phyloP scores from a whole-genome alignment of 2,797 vertebrate species.

The Darevskia nairensis region DNA sequence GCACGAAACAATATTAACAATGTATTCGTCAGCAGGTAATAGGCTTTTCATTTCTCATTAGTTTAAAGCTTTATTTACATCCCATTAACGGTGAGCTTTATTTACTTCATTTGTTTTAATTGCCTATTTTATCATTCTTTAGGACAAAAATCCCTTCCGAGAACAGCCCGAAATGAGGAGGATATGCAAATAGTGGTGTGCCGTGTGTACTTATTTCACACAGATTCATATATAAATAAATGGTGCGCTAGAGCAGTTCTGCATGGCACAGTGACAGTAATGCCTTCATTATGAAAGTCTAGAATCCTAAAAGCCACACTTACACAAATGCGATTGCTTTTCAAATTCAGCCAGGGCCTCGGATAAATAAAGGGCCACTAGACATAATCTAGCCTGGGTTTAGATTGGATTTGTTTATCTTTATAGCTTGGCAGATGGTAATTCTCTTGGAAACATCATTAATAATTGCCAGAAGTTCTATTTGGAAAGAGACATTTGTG shows the following conservation, averaged over 20 bases:
- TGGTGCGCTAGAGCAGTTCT: not conserved
- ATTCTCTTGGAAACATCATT: slow-evolving; percentile 57
- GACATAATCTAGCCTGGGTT: slow-evolving; percentile 38
- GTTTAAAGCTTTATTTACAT: slow-evolving; percentile 37
- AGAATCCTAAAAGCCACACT: slow-evolving; percentile 27
- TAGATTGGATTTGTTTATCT: slow-evolving; percentile 50
- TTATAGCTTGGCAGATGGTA: slow-evolving; percentile 50
- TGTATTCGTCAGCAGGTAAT: slow-evolving; percentile 25
- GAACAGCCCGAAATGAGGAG: not conserved
- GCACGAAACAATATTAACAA: slow-evolving; percentile 22
- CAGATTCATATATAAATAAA: slow-evolving; percentile 9
- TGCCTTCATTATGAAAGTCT: slow-evolving; percentile 32
- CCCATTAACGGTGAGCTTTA: slow-evolving; percentile 45
- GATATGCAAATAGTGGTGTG: slow-evolving; percentile 6
- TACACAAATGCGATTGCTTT: slow-evolving; percentile 23
- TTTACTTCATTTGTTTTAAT: slow-evolving; percentile 46
- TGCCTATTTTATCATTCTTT: slow-evolving; percentile 34
- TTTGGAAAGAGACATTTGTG: slow-evolving; percentile 62
- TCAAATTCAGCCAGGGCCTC: slow-evolving; percentile 25
- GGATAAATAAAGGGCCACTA: slow-evolving; percentile 44
- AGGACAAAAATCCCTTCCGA: not conserved
- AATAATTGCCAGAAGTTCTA: slow-evolving; percentile 53
- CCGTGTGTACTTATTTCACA: slow-evolving; percentile 14
- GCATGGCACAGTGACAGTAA: slow-evolving; percentile 27
- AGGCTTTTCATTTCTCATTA: slow-evolving; percentile 26